Base-by-base conservation (phyloP, 2,888 invertebrate genomes). In the Troilus luridus region DNA sequence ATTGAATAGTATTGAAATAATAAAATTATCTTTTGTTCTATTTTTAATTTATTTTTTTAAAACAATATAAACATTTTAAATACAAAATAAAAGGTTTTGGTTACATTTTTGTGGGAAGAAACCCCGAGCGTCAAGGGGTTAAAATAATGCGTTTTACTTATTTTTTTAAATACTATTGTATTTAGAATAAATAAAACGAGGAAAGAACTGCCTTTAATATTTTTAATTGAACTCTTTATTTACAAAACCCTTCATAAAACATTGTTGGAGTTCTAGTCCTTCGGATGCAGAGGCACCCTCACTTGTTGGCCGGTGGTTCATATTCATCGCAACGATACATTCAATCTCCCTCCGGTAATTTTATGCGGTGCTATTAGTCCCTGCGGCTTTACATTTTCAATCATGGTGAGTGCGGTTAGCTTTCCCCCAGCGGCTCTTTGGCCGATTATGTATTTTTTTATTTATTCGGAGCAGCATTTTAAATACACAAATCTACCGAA, bases 301-400 rank as follows among this genome's bases (percentile, higher is more conserved):
- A 77, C 72, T 77, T 77, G 72, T 77, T 77, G 72, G 5, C 8
- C 6, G 9, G 14, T 77, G 72, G 72, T 77, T 77, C 27, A 77
- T 77, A 77, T 77, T 77, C 72, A 77, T 77, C 27, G 3, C 27
- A 8, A 41, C 27, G n/a, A 41, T 77, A 24, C 72, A 77, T 41
- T 77, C 72, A 77, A 77, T 77, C 72, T 77, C 72, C 24, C 24
- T 0, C 72, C 41, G 72, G 72, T 77, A 77, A 77, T 77, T 41
- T 77, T 77, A 77, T 77, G 72, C 72, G 27, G 41, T 8, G 27
- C 17, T 27, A 77, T 77, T 77, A 77, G 41, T 77, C 72, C 19
- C 27, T 77, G 17, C 9, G 72, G 72, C 72, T 77, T 77, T 41
- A 19, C 72, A 77, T 8, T 77, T 77, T 77, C 72, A 77, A 77